These are phyloP conservation scores for Unio delphinus DNA, from an alignment of 2,888 invertebrate species.

Conservation along the genomic window DNA sequence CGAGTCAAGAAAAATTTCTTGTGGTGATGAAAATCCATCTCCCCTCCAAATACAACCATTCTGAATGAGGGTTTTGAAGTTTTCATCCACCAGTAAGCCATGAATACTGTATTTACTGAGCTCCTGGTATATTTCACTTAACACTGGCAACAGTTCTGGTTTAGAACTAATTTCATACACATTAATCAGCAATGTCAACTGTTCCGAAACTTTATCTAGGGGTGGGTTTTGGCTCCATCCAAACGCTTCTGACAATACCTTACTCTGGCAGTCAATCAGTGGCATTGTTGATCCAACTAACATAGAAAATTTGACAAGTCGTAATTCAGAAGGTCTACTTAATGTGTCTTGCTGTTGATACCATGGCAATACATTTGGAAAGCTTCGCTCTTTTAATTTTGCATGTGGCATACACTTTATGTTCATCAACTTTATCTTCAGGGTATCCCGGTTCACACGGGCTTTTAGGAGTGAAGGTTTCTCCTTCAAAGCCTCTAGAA, in stretches of 20 bases:
- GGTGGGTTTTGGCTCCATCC: slow-evolving; percentile 3
- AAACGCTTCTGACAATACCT: slow-evolving; percentile 1
- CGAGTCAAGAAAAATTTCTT: slow-evolving; percentile 4
- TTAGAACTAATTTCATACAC: slow-evolving; percentile 9
- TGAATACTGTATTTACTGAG: no score
- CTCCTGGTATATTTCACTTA: background rate
- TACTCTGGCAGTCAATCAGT: slow-evolving; percentile 1
- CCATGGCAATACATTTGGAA: slow-evolving; percentile 11
- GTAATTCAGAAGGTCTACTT: slow-evolving; percentile 10
- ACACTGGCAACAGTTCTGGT: slow-evolving; percentile 8
- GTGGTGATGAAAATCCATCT: slow-evolving; percentile 8
- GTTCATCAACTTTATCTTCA: background rate
- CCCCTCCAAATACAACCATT: slow-evolving; percentile 13
- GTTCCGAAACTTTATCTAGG: slow-evolving; percentile 5
- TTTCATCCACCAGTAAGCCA: background rate
- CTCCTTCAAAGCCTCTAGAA: background rate
- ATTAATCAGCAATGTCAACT: slow-evolving; percentile 5
- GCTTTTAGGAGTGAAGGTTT: no score
- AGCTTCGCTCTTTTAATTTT: background rate
- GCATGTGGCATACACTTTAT: slow-evolving; percentile 7
- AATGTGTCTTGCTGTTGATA: background rate
- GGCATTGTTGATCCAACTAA: slow-evolving; percentile 12
- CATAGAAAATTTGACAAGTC: background rate
- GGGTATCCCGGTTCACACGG: no score
- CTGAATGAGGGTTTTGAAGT: background rate